phyloP scores from a whole-genome alignment of 2,113 vertebrate genomes.

The Misgurnus mizolepis region DNA sequence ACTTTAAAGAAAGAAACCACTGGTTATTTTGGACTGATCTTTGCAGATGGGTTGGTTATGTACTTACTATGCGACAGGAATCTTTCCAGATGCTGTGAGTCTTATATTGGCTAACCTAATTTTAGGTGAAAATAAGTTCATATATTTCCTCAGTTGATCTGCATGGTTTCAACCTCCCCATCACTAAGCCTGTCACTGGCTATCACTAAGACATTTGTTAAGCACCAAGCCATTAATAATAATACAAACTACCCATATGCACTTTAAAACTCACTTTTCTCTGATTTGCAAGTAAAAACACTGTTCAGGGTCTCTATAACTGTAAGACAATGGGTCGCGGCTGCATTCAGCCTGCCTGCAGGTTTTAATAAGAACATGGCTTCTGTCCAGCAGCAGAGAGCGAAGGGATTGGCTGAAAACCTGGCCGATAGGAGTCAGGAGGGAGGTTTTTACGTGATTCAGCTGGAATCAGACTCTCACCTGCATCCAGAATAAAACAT shows the following conservation, averaged over 20 bases:
- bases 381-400: constrained; percentile 85
- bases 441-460: constrained; percentile 48
- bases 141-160: too few relatives aligned
- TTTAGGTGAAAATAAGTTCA: too few relatives aligned
- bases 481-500: constrained; percentile 86
- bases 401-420: constrained; percentile 80
- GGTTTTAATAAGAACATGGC: constrained; percentile 94
- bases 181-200: not conserved
- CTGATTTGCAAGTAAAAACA: too few relatives aligned
- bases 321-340: constrained; percentile 58
- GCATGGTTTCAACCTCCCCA: too few relatives aligned
- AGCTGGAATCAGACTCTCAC: constrained; percentile 81
- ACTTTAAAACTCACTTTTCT: not conserved
- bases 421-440: constrained; percentile 78
- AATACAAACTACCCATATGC: not conserved
- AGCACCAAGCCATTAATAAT: not conserved
- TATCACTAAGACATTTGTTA: too few relatives aligned
- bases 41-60: too few relatives aligned
- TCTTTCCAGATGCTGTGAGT: too few relatives aligned
- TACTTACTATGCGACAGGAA: too few relatives aligned
- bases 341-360: constrained; percentile 81
- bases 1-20: too few relatives aligned
- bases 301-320: constrained; percentile 12
- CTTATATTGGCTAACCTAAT: too few relatives aligned
- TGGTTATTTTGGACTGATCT: too few relatives aligned